phyloP scores from a whole-genome alignment of 1,140 invertebrate species.

The Brevipalpus yothersi region DNA sequence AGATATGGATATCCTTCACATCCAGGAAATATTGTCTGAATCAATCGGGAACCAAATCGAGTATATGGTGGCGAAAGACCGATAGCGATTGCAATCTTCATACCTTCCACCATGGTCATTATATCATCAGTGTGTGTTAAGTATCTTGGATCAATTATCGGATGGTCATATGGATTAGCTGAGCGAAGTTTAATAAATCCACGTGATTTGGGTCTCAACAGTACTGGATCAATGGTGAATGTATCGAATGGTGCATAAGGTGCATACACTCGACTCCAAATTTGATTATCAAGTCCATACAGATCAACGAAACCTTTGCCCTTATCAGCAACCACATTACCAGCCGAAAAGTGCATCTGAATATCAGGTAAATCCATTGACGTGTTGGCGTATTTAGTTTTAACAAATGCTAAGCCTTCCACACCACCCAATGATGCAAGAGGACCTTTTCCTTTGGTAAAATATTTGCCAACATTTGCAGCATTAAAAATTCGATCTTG shows the following conservation, averaged over 20 bases:
- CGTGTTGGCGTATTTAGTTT: constrained; percentile 53
- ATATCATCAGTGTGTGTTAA: constrained; percentile 30
- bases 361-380: constrained; percentile 67
- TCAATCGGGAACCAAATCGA: constrained; percentile 41
- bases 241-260: constrained; percentile 28
- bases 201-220: constrained; percentile 41
- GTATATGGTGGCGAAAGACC: constrained; percentile 26
- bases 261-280: constrained; percentile 11
- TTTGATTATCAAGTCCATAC: constrained; percentile 8
- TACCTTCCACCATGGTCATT: constrained; percentile 6
- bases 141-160: constrained; percentile 53
- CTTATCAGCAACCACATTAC: constrained; percentile 59
- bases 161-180: constrained; percentile 40
- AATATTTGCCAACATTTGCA: constrained; percentile 1
- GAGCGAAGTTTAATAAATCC: constrained; percentile 29
- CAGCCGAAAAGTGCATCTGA: constrained; percentile 72
- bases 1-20: constrained; percentile 42
- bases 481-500: constrained; percentile 6
- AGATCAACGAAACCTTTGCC: constrained; percentile 22
- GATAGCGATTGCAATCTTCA: constrained; percentile 14
- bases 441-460: constrained; percentile 30
- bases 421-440: constrained; percentile 67
- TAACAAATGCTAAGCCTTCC: constrained; percentile 59
- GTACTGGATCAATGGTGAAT: constrained; percentile 37
- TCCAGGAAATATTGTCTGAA: constrained; percentile 42